Percentiles rank a stretch among this genome's conserved stretches.
These are phyloP conservation scores for Platanista minor DNA, from an alignment of 2,113 vertebrate species.

Conservation along the genomic window DNA sequence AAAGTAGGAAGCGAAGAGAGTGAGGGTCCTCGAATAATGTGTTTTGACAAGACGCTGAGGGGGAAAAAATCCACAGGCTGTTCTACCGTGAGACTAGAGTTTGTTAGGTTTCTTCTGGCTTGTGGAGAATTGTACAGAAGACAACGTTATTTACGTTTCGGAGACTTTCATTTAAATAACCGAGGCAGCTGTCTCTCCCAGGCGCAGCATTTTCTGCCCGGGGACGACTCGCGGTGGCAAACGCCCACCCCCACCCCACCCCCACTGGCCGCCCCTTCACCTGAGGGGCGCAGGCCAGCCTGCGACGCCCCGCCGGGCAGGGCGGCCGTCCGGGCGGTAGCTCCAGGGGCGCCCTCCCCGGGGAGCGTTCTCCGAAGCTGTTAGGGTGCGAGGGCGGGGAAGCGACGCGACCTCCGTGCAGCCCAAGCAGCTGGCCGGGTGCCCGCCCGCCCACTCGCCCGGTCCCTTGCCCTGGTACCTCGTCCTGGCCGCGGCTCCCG, in stretches of 20 bases:
- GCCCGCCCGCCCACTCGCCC: neutral
- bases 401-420: neutral
- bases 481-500: slow-evolving; percentile 37
- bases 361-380: neutral
- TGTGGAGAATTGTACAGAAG: slow-evolving; percentile 11
- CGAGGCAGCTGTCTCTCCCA: neutral
- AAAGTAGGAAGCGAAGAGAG: neutral
- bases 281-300: neutral
- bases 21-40: neutral
- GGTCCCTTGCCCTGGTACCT: slow-evolving; percentile 42
- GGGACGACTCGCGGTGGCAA: neutral
- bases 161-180: neutral
- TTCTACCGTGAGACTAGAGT: neutral
- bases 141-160: neutral
- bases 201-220: neutral
- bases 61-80: neutral
- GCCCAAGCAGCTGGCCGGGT: neutral
- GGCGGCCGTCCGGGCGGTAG: neutral
- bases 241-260: neutral
- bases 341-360: neutral
- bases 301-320: neutral
- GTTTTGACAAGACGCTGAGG: neutral
- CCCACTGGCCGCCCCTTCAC: neutral
- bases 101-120: neutral
- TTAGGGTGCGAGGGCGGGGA: neutral